phyloP scores from a whole-genome alignment of 2,797 vertebrate genomes.

The Nasua narica region DNA sequence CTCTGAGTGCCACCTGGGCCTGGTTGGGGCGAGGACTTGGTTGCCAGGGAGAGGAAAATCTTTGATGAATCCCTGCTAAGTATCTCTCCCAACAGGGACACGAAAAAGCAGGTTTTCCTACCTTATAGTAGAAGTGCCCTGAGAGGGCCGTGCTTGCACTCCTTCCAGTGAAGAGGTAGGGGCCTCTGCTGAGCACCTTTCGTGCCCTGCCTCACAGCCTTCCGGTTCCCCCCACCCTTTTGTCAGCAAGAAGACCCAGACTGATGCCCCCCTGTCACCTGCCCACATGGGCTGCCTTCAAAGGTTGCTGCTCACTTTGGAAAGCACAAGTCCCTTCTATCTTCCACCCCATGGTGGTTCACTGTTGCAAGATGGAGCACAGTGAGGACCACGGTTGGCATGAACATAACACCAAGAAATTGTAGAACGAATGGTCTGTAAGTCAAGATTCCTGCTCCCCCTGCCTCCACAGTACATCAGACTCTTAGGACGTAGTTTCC shows the following conservation, averaged over 20 bases:
- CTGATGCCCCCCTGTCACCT: neutral
- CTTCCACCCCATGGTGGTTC: neutral
- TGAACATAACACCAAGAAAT: neutral
- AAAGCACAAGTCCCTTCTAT: neutral
- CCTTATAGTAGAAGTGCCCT: neutral
- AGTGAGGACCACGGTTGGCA: neutral
- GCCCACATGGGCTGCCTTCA: neutral
- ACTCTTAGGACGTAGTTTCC: too few relatives aligned
- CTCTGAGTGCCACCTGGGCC: neutral
- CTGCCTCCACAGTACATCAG: too few relatives aligned
- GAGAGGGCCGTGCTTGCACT: neutral
- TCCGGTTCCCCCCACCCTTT: neutral
- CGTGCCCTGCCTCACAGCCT: neutral
- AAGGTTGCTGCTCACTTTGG: neutral
- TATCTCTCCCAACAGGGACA: neutral
- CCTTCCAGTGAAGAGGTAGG: neutral
- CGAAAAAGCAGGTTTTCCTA: too few relatives aligned
- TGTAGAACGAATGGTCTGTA: neutral
- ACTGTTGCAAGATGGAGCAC: neutral
- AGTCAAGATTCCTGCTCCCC: neutral
- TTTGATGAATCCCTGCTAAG: neutral
- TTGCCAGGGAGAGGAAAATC: neutral
- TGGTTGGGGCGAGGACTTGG: neutral
- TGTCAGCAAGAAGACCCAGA: neutral
- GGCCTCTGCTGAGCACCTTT: neutral